Conservation (phyloP, 2,113 vertebrate species). For the Sinocyclocheilus anophthalmus region DNA sequence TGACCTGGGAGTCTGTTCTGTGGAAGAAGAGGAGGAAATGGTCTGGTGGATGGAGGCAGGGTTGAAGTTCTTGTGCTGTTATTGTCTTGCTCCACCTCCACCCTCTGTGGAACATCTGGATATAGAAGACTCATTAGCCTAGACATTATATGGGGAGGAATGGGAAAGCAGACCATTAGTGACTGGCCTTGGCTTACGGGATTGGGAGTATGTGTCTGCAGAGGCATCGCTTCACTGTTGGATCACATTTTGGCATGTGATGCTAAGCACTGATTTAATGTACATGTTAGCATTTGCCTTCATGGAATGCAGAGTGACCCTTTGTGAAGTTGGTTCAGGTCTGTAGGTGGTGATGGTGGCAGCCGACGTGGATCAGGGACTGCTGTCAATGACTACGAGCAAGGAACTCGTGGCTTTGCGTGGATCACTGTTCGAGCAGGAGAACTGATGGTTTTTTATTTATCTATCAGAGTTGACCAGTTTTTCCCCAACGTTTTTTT, state of each 20-base stretch:
- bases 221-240: slow-evolving; percentile 1
- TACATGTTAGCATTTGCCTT: slow-evolving; percentile 9
- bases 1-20: background rate
- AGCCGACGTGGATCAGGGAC: too few relatives aligned
- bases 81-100: slow-evolving; percentile 52
- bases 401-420: slow-evolving; percentile 44
- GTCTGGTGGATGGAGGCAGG: background rate
- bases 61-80: slow-evolving; percentile 1
- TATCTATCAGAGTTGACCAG: background rate
- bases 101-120: slow-evolving; percentile 73
- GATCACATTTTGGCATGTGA: slow-evolving; percentile 17
- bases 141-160: slow-evolving; percentile 56
- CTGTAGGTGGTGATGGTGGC: slow-evolving; percentile 21
- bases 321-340: slow-evolving; percentile 7
- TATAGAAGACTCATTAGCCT: slow-evolving; percentile 71
- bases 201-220: background rate
- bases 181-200: background rate
- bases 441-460: background rate
- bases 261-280: background rate
- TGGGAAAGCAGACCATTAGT: background rate
- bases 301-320: background rate
- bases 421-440: slow-evolving; percentile 25
- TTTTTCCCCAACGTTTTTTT: too few relatives aligned
- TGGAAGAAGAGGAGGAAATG: background rate
- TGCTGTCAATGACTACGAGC: slow-evolving; percentile 23